Evolutionary conservation across 2,888 invertebrate genomes (phyloP), one percentile per base, ranked within the genome.

Genomic region (Oligia latruncula): DNA sequence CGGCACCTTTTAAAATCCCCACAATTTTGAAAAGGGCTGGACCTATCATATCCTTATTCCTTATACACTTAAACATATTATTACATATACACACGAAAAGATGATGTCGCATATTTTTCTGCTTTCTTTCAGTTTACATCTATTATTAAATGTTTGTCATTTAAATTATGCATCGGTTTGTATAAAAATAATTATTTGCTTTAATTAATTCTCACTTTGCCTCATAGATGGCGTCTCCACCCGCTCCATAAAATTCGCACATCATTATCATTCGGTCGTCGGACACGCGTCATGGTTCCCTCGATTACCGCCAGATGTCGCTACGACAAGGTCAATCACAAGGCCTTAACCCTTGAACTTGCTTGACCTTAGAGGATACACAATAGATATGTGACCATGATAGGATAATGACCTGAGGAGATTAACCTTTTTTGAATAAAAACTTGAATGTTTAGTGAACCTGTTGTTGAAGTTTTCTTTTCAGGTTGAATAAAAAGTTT

Each of bases 261-360:
- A 64, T 77, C 74, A 76, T 74, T 64, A 74, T 58, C 11, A 68
- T 71, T 62, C 55, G 49, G 58, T 62, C 40, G 60, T n/a, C 11
- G 43, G 15, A 67, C 64, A 65, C 43, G 29, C 74, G 67, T 70
- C 40, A 71, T 73, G 60, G 70, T 85, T 82, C 72, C 65, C 58
- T 49, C 65, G 29, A 17, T 72, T 74, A 23, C 66, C 65, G 20
- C 35, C 78, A 86, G 87, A 86, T 86, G 87, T 79, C 87, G 64
- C 71, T 66, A 71, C 71, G 2, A n/a, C 73, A 84, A 87, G 87
- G 87, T 82, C 84, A 76, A 49, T 75, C 65, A 60, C 64, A 64
- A 77, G 74, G 68, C 60, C 65, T 74, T 60, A 55, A 58, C 46
- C 84, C 81, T 84, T 84, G 85, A 81, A 84, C 81, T 81, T 72